Evolutionary conservation across 2,888 invertebrate species (phyloP), one percentile per base, ranked within the genome.

Genomic region (Cerastis rubricosa): DNA sequence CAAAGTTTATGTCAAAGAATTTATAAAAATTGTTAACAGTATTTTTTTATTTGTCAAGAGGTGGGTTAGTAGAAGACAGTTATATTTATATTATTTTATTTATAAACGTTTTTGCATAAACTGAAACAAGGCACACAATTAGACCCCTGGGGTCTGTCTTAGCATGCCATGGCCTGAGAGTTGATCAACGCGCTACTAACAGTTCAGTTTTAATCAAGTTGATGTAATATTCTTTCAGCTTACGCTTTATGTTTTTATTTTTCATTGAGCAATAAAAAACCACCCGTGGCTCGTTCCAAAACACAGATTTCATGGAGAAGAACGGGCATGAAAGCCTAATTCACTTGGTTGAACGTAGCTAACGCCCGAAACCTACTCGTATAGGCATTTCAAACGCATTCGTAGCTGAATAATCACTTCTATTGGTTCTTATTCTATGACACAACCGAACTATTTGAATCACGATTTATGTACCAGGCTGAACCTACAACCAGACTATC

Each of bases 401-500:
- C 12, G 5, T 1, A 25, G n/a, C 5, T 7, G 19, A 2, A 49
- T n/a, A 29, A n/a, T 22, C 74, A 2, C 64, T 51, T 78, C 78
- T 59, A 29, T 29, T 11, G 1, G 12, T 81, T 35, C 35, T 57
- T 81, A 59, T 14, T 78, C 81, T 6, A 19, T 65, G 74, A 11
- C 22, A 25, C 80, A 65, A 78, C 80, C 81, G 69, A 83, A 87
- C 90, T 88, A 87, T 91, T 89, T 88, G 89, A 85, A 83, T 71
- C 85, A 87, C 85, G 89, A 91, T 91, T 90, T 91, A 91, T 91
- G 89, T 86, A 81, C 66, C 78, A 82, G 43, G 76, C 80, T 76
- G 75, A 80, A 85, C 67, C 72, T 74, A 77, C 78, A 66, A 82
- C 77, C 75, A 77, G 40, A 84, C 87, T 89, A 88, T 88, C 83